phyloP scores from a whole-genome alignment of 2,888 invertebrate genomes.

The Drosophila meridiana region DNA sequence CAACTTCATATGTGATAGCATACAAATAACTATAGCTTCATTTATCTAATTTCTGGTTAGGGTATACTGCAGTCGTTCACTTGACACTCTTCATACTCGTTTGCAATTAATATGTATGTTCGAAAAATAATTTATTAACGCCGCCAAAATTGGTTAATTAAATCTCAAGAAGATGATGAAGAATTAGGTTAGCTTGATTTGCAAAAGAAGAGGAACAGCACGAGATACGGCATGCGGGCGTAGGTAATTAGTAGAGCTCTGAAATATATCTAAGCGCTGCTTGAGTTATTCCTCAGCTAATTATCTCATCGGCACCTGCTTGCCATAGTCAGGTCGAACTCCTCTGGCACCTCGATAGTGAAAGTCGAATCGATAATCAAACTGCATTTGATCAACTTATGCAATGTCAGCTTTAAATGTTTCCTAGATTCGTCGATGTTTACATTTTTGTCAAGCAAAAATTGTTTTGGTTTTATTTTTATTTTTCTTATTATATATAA shows the following conservation, averaged over 20 bases:
- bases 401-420: neutral
- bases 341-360: neutral
- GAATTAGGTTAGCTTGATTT: slow-evolving; percentile 19
- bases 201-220: neutral
- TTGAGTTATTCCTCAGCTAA: slow-evolving; percentile 11
- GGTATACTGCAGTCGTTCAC: neutral
- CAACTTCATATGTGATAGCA: neutral
- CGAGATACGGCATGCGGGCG: slow-evolving; percentile 4
- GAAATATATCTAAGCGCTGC: slow-evolving; percentile 1
- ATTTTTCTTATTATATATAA: neutral
- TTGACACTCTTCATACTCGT: neutral
- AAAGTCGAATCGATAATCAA: slow-evolving; percentile 16
- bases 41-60: neutral
- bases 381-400: neutral
- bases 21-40: neutral
- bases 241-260: slow-evolving; percentile 5
- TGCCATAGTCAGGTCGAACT: neutral
- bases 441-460: neutral
- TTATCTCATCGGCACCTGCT: slow-evolving; percentile 25
- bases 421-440: neutral
- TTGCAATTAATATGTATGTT: slow-evolving; percentile 26
- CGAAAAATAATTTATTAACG: slow-evolving; percentile 35
- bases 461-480: neutral
- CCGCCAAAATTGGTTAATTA: slow-evolving; percentile 34
- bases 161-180: slow-evolving; percentile 20